These are phyloP conservation scores for Andrena chrysosceles DNA, from an alignment of 2,888 invertebrate species.

Conservation along the genomic window DNA sequence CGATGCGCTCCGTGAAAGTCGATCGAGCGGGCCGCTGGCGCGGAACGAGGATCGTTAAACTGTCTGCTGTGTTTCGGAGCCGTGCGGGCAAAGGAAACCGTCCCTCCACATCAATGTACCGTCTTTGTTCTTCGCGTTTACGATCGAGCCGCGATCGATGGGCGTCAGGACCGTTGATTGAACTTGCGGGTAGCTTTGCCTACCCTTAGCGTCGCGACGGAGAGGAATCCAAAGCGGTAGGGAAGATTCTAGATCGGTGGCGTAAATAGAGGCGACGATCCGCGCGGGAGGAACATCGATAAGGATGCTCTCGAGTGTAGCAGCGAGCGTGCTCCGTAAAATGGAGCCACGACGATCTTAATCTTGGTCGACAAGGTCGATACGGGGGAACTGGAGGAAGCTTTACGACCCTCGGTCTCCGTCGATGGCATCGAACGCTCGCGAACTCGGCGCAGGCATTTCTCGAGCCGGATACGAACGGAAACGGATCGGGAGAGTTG, in stretches of 20 bases:
- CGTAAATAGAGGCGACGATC: constrained; percentile 16
- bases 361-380: constrained; percentile 65
- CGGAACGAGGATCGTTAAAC: constrained; percentile 46
- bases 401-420: constrained; percentile 52
- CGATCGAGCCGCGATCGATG: background rate
- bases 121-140: background rate
- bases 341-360: constrained; percentile 63
- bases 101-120: background rate
- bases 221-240: constrained; percentile 1
- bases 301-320: constrained; percentile 47
- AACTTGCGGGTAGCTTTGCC: background rate
- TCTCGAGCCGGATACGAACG: background rate
- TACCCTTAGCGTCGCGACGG: background rate
- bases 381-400: constrained; percentile 46
- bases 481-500: background rate
- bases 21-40: constrained; percentile 42
- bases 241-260: background rate
- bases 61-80: constrained; percentile 29
- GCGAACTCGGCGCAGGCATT: constrained; percentile 7
- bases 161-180: background rate
- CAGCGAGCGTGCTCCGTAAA: constrained; percentile 41
- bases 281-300: constrained; percentile 30
- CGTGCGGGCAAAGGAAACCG: background rate
- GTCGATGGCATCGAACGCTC: constrained; percentile 45
- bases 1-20: constrained; percentile 58